Percentiles rank a stretch among this genome's conserved stretches.
Conservation (phyloP, 2,888 invertebrate species). For the Bombyx huttoni region DNA sequence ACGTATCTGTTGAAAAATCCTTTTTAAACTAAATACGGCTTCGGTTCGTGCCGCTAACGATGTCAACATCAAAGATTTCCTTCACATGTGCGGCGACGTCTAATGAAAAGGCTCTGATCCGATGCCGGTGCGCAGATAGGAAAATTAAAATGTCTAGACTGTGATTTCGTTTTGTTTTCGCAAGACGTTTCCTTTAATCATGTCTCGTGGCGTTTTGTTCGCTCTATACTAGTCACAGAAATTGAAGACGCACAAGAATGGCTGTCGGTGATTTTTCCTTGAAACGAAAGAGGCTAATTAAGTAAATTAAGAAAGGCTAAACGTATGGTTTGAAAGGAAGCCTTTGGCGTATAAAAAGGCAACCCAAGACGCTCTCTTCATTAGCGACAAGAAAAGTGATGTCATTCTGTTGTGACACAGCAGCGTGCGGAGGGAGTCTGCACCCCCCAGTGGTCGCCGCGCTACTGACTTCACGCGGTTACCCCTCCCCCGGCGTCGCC, state of each 20-base stretch:
- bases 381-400: slow-evolving; percentile 71
- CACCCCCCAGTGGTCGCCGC: slow-evolving; percentile 53
- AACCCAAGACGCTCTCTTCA: slow-evolving; percentile 65
- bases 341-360: slow-evolving; percentile 41
- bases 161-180: slow-evolving; percentile 45
- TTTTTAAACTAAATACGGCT: slow-evolving; percentile 28
- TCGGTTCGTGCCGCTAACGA: slow-evolving; percentile 52
- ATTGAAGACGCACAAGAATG: too few relatives aligned
- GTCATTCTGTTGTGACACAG: slow-evolving; percentile 67
- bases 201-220: slow-evolving; percentile 13
- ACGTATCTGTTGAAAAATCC: not conserved
- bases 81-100: slow-evolving; percentile 43
- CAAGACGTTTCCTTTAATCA: slow-evolving; percentile 23
- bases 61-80: slow-evolving; percentile 55
- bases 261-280: too few relatives aligned
- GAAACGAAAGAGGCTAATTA: slow-evolving; percentile 22
- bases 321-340: slow-evolving; percentile 32
- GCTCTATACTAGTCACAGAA: too few relatives aligned
- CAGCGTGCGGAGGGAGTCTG: slow-evolving; percentile 47
- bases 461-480: slow-evolving; percentile 61
- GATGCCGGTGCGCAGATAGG: slow-evolving; percentile 56
- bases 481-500: slow-evolving; percentile 30
- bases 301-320: slow-evolving; percentile 26
- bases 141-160: slow-evolving; percentile 72
- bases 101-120: slow-evolving; percentile 61